Evolutionary conservation across 1,140 invertebrate genomes (phyloP).

Genomic region (Conus ventricosus): DNA sequence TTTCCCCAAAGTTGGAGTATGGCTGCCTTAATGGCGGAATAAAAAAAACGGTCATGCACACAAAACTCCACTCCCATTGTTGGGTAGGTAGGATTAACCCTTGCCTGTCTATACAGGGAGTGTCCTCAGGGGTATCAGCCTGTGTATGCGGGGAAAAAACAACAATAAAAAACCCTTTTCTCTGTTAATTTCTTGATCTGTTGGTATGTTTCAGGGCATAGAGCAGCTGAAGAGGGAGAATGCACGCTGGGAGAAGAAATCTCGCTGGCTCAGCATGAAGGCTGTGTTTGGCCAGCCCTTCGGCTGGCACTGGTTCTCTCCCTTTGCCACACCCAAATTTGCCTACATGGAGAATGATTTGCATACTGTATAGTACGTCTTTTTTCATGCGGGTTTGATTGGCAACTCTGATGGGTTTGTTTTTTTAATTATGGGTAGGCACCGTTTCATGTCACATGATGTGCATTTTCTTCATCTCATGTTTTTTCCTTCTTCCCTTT

Average conservation of each 20-base stretch:
- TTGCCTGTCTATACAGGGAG: too few relatives aligned
- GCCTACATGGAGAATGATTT: conserved; percentile 32
- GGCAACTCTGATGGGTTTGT: background rate
- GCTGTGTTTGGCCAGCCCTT: conserved; percentile 93
- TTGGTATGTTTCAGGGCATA: conserved; percentile 83
- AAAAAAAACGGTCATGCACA: too few relatives aligned
- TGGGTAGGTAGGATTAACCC: too few relatives aligned
- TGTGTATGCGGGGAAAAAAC: background rate
- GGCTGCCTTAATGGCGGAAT: too few relatives aligned
- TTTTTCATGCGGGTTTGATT: background rate
- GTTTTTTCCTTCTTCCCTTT: background rate
- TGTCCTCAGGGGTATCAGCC: background rate
- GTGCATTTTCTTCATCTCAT: background rate
- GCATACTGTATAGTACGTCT: conserved; percentile 25
- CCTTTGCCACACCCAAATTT: conserved; percentile 79
- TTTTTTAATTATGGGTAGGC: background rate
- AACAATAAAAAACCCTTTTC: background rate
- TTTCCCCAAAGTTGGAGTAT: too few relatives aligned
- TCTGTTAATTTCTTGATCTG: background rate
- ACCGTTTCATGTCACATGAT: too few relatives aligned
- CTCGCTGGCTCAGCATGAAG: conserved; percentile 94
- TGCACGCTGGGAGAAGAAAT: conserved; percentile 92
- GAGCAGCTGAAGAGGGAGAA: conserved; percentile 96
- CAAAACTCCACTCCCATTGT: too few relatives aligned
- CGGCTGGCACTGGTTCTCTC: conserved; percentile 94